Evolutionary conservation across 2,888 invertebrate genomes (phyloP).

Genomic region (Octodonta nipae): DNA sequence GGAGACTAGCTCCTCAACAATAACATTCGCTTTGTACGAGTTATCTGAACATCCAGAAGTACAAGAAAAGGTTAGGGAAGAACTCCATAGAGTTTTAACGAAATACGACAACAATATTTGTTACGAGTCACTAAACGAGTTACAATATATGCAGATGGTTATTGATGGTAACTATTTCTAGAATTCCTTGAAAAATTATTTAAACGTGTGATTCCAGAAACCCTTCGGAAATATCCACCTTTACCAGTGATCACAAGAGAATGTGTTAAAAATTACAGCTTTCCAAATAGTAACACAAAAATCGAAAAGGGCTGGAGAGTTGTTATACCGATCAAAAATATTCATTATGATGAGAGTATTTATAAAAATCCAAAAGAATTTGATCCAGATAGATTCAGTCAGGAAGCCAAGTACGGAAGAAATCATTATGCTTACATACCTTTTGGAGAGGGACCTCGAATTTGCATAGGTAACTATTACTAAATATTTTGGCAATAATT

Average conservation of each 20-base stretch:
- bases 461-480: constrained; percentile 11
- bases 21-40: no score
- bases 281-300: constrained; percentile 22
- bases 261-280: constrained; percentile 17
- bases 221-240: constrained; percentile 29
- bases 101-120: no score
- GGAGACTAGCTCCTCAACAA: no score
- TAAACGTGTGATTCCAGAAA: no score
- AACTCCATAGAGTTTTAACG: no score
- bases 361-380: constrained; percentile 12
- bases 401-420: constrained; percentile 8
- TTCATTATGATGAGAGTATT: constrained; percentile 17
- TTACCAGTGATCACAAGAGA: constrained; percentile 15
- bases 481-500: no score
- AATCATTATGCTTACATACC: constrained; percentile 18
- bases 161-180: no score
- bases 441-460: constrained; percentile 27
- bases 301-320: constrained; percentile 28
- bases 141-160: no score
- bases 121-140: no score
- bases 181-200: no score
- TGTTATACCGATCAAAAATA: constrained; percentile 12
- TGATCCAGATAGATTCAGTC: constrained; percentile 13
- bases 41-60: no score
- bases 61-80: no score